Percentiles rank a stretch among this genome's conserved stretches.
phyloP scores from a whole-genome alignment of 1,140 invertebrate species.

The Leptinotarsa defecta region DNA sequence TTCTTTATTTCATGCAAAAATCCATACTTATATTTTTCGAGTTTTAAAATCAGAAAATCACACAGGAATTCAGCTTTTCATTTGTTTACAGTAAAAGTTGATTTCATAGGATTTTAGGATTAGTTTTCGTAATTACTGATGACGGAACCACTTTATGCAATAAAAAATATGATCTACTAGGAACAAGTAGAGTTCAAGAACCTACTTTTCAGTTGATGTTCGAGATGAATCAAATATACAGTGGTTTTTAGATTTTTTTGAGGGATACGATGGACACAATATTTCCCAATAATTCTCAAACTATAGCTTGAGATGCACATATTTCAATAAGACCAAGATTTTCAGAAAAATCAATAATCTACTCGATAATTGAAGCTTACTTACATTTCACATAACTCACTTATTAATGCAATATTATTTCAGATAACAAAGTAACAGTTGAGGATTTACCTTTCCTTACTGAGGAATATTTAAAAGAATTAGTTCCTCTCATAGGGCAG shows the following conservation, averaged over 20 bases:
- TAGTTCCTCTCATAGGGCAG: slow-evolving; percentile 13
- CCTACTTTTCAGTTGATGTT: slow-evolving; percentile 10
- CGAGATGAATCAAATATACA: too few relatives aligned
- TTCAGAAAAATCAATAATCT: background rate
- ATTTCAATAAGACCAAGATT: background rate
- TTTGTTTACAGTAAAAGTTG: background rate
- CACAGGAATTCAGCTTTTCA: background rate
- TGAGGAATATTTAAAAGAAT: too few relatives aligned
- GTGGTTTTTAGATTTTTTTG: background rate
- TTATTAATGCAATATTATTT: background rate
- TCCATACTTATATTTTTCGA: background rate
- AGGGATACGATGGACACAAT: background rate
- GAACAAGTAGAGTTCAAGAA: background rate
- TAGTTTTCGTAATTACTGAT: background rate
- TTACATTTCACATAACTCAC: too few relatives aligned
- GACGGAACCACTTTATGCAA: background rate
- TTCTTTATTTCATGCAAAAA: background rate
- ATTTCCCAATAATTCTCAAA: background rate
- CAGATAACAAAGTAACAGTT: slow-evolving; percentile 14
- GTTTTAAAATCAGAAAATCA: background rate
- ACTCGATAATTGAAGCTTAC: too few relatives aligned
- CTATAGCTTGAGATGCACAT: background rate
- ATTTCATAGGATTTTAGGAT: background rate
- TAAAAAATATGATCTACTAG: background rate
- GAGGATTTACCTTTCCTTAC: too few relatives aligned